Conservation (phyloP, 1,140 invertebrate species). For the Temnothorax nylanderi region DNA sequence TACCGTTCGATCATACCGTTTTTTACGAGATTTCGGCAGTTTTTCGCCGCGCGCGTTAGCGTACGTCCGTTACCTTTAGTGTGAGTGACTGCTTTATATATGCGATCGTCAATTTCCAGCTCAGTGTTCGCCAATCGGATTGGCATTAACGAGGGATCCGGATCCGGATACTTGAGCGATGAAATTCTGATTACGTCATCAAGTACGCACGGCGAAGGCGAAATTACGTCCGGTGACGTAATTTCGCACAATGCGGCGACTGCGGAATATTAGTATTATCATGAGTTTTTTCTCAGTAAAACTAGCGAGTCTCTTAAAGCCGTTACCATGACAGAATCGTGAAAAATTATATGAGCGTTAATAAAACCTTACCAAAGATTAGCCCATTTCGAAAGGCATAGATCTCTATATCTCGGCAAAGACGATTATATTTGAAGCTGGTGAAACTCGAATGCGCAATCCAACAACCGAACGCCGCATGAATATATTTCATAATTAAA, state of each 20-base stretch:
- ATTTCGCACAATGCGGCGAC: background rate
- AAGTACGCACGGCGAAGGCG: background rate
- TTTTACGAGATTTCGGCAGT: conserved; percentile 50
- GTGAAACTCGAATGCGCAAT: conserved; percentile 7
- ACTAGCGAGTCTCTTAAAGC: background rate
- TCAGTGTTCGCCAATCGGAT: background rate
- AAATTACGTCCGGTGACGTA: background rate
- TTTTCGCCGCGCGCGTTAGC: conserved; percentile 34
- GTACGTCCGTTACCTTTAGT: background rate
- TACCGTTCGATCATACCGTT: background rate
- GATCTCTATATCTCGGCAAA: background rate
- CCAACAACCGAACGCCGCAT: background rate
- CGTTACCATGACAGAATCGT: conserved; percentile 16
- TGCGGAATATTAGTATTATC: conserved; percentile 5
- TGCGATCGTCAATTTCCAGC: background rate
- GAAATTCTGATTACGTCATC: background rate
- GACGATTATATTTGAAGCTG: conserved; percentile 27
- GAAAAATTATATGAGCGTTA: conserved; percentile 48
- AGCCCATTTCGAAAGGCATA: conserved; percentile 9
- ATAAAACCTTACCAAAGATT: conserved; percentile 15
- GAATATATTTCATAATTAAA: conserved; percentile 50
- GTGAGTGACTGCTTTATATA: conserved; percentile 16
- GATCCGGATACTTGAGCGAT: background rate
- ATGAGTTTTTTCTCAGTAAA: conserved; percentile 1
- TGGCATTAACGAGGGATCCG: background rate